Conservation (phyloP, 2,113 vertebrate genomes). For the Chauna torquata region DNA sequence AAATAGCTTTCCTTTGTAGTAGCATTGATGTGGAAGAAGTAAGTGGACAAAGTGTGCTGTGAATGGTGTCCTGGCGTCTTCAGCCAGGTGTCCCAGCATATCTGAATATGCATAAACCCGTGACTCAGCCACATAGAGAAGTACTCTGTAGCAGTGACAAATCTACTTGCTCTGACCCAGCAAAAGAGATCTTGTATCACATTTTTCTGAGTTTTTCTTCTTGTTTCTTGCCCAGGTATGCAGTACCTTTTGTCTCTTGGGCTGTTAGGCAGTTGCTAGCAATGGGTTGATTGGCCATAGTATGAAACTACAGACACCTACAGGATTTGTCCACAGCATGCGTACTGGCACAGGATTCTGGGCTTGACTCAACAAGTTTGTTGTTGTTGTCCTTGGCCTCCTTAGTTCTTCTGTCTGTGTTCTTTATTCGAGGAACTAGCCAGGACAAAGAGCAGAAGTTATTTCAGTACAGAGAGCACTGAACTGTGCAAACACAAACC, state of each 20-base stretch:
- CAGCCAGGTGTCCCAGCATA: rapidly evolving
- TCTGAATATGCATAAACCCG: background rate
- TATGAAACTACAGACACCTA: background rate
- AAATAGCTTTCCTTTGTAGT: background rate
- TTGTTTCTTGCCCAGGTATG: background rate
- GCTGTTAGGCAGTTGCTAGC: background rate
- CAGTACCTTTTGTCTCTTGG: background rate
- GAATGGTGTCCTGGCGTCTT: background rate
- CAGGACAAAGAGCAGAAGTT: background rate
- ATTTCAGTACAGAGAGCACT: background rate
- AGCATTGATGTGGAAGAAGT: background rate
- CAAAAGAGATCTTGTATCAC: background rate
- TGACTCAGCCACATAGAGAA: background rate
- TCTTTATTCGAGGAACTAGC: background rate
- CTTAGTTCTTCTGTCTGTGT: background rate
- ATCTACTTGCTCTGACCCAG: rapidly evolving
- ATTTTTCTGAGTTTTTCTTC: background rate
- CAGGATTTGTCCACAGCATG: background rate
- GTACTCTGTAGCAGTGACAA: background rate
- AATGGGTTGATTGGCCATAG: no score
- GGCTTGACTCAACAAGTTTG: background rate
- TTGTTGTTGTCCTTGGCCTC: background rate
- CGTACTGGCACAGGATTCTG: background rate
- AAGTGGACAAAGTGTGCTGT: background rate
- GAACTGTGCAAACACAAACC: background rate